Evolutionary conservation across 1,140 invertebrate species (phyloP).

Genomic region (Lerema accius): DNA sequence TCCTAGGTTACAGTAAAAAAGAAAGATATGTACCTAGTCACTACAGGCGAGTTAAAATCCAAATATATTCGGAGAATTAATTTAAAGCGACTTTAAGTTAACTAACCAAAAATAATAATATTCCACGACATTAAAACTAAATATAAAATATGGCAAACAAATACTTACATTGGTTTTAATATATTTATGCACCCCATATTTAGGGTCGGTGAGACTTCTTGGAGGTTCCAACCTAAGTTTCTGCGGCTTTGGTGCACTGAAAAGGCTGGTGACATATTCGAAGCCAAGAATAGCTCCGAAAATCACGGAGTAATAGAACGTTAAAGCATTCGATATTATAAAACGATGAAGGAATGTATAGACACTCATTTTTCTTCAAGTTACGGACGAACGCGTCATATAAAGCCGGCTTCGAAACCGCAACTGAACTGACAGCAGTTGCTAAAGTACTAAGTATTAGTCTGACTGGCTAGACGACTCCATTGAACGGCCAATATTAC

Average conservation of each 20-base stretch:
- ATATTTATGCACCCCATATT: slow-evolving; percentile 77
- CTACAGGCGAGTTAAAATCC: too few relatives aligned
- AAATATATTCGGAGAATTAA: too few relatives aligned
- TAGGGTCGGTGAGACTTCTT: slow-evolving; percentile 56
- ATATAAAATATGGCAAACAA: slow-evolving; percentile 6
- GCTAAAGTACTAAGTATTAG: too few relatives aligned
- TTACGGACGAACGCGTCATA: slow-evolving; percentile 5
- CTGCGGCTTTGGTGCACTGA: slow-evolving; percentile 49
- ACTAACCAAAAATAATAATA: too few relatives aligned
- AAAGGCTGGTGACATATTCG: slow-evolving; percentile 60
- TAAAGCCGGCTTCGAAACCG: slow-evolving; percentile 7
- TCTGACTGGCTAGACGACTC: not conserved
- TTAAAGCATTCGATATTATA: slow-evolving; percentile 47
- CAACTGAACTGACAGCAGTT: not conserved
- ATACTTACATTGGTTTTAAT: slow-evolving; percentile 78
- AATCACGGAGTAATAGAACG: slow-evolving; percentile 43
- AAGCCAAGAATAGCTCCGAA: slow-evolving; percentile 32
- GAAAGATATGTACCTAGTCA: too few relatives aligned
- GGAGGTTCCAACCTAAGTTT: slow-evolving; percentile 61
- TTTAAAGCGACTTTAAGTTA: too few relatives aligned
- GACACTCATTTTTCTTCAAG: slow-evolving; percentile 42
- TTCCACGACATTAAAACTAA: not conserved
- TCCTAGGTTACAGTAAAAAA: too few relatives aligned
- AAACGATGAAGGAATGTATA: slow-evolving; percentile 41
- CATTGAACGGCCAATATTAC: not conserved